Base-by-base conservation (phyloP, 2,797 vertebrate species). In the Anguilla marmorata region DNA sequence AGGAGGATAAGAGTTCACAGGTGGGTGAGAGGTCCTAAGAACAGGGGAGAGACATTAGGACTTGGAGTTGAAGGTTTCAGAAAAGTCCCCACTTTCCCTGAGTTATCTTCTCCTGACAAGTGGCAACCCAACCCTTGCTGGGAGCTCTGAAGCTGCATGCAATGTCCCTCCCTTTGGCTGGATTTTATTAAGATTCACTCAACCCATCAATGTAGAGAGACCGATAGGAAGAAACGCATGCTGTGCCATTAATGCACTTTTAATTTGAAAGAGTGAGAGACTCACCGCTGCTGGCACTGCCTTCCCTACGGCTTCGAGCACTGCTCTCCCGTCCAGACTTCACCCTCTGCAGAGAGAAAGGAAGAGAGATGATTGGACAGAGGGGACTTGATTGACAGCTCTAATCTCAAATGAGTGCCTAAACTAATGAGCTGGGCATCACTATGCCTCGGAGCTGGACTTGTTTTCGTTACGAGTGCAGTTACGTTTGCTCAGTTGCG, bases 321-420 rank as follows among this genome's bases (percentile, higher is more conserved):
- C 97, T 97, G 94, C 97, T 93, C 79, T 99, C 98, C 89, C 97
- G 95, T 52, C 97, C 97, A 0, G 98, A 98, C 90, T 96, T 98
- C 88, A 97, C 93, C 86, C 96, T 96, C 97, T 97, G 91, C 37
- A 89, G 85, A 6, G 90, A 88, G 82, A 86, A 58, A 88, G 84
- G 76, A 79, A 72, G 69, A 87, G 66, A 45, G 66, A 76, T 52
- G 86, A 87, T 69, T 19, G 56, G 48, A 69, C 2, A 8, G 27
- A 89, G 85, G 58, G 58, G 12, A 54, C 24, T 1, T 76, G 30
- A 76, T 41, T 37, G 37, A 76, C 74, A 76, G 30, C 74, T 76
- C 14, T 7, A 16, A 37, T 33, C 30, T 2, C 30, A 74, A 58
- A 58, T 58, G 14, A 58, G 12, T 41, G 14, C 19, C 74, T 2